These are phyloP conservation scores for Zophobas atratus DNA, from an alignment of 1,140 invertebrate genomes.

Conservation along the genomic window DNA sequence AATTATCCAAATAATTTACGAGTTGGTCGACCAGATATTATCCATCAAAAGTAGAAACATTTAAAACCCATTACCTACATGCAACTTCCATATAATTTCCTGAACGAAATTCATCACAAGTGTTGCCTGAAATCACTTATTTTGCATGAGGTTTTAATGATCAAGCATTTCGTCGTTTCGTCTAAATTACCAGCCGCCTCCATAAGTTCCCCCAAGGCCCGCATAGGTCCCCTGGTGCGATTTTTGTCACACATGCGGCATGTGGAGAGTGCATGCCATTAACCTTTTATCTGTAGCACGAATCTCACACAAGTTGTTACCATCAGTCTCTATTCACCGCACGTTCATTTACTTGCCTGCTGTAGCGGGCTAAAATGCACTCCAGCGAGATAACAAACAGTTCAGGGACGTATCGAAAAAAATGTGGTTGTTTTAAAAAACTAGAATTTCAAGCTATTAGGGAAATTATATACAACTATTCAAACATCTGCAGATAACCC, in stretches of 20 bases:
- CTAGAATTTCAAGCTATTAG: neutral
- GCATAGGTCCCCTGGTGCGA: slow-evolving; percentile 26
- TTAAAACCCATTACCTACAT: slow-evolving; percentile 50
- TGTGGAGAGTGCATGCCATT: slow-evolving; percentile 52
- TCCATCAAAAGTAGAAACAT: slow-evolving; percentile 48
- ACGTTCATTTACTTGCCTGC: slow-evolving; percentile 50
- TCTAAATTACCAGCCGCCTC: slow-evolving; percentile 9
- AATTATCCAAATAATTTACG: slow-evolving; percentile 47
- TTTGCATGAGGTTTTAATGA: slow-evolving; percentile 34
- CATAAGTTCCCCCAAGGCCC: neutral
- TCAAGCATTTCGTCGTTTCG: slow-evolving; percentile 1
- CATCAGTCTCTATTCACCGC: slow-evolving; percentile 53
- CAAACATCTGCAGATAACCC: slow-evolving; percentile 4
- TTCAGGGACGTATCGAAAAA: slow-evolving; percentile 27
- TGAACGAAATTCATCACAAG: slow-evolving; percentile 43
- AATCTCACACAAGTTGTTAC: slow-evolving; percentile 53
- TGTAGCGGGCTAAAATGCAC: slow-evolving; percentile 43
- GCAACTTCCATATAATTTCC: slow-evolving; percentile 48
- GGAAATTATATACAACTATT: slow-evolving; percentile 8
- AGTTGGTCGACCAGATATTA: slow-evolving; percentile 44
- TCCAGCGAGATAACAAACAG: slow-evolving; percentile 27
- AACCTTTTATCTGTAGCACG: slow-evolving; percentile 51
- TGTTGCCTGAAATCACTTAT: slow-evolving; percentile 40
- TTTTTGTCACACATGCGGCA: slow-evolving; percentile 49
- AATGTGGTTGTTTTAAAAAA: neutral